Conservation (phyloP, 1,140 invertebrate genomes). For the Pseudomyrmex pallidus region DNA sequence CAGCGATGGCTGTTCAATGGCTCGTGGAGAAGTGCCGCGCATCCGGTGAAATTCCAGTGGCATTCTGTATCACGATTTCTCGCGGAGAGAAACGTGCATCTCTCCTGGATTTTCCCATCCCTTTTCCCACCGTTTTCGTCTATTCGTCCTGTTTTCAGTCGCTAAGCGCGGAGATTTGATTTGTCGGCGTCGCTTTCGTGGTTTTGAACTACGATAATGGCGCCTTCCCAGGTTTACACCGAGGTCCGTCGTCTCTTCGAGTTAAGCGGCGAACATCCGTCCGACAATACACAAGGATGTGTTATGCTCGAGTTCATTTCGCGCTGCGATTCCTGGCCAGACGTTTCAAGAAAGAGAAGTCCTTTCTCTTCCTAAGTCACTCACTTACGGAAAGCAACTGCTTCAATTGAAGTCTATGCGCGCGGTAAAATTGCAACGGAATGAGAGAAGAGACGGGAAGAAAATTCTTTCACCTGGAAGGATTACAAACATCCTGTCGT, state of each 20-base stretch:
- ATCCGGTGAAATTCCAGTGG: conserved; percentile 72
- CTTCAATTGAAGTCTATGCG: conserved; percentile 59
- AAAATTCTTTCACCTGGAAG: conserved; percentile 18
- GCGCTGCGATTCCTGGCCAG: conserved; percentile 46
- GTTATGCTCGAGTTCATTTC: conserved; percentile 60
- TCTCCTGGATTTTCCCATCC: conserved; percentile 15
- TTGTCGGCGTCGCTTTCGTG: conserved; percentile 68
- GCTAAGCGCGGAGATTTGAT: conserved; percentile 74
- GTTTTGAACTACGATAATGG: conserved; percentile 75
- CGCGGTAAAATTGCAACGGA: conserved; percentile 53
- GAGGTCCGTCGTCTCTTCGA: conserved; percentile 64
- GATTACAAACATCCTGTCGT: conserved; percentile 32
- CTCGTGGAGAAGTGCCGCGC: conserved; percentile 68
- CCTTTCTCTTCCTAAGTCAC: conserved; percentile 65
- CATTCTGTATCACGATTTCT: conserved; percentile 63
- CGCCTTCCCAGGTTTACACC: conserved; percentile 66
- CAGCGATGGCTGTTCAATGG: conserved; percentile 74
- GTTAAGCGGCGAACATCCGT: conserved; percentile 68
- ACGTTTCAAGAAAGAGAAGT: conserved; percentile 49
- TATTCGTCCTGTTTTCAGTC: conserved; percentile 63
- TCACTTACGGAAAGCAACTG: conserved; percentile 62
- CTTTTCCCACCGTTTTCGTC: conserved; percentile 22
- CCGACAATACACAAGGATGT: conserved; percentile 70
- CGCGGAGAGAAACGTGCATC: conserved; percentile 2
- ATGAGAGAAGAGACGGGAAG: conserved; percentile 24